Evolutionary conservation across 1,140 invertebrate genomes (phyloP), one percentile per base, ranked within the genome.

Genomic region (Meteorus sp.): DNA sequence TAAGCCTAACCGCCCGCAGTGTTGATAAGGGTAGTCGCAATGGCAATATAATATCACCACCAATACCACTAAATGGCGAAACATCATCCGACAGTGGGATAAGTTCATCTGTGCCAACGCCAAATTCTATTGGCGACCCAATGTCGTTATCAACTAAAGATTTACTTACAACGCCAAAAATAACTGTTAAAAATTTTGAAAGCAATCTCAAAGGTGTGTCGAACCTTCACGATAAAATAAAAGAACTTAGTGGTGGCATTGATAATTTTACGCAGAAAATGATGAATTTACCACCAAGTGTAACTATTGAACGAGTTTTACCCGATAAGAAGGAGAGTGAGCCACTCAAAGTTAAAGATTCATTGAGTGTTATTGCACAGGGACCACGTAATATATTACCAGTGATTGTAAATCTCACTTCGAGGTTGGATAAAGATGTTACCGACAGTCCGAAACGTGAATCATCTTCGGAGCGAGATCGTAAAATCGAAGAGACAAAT

Each of bases 51-150:
- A 75, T 77, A 48, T 76, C 76, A 41, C 74, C 77, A 0, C 75
- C 75, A 11, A 76, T 78, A 67, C 76, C 74, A 1, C 47, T 76
- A 2, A 77, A 77, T 22, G 76, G 75, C 4, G 76, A 78, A 59
- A 75, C 74, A 0, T 78, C 76, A 1, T 77, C 74, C 1, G 76
- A 78, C 53, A 76, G 73, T 29, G 76, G 76, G 8, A 78, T 77
- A 11, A 76, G 74, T 37, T 77, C 74, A 1, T 77, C 76, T 0
- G 75, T 78, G n/a, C 74, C 75, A 19, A 78, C 76, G 1, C 75
- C 76, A 0, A 78, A 76, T 53, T 76, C 75, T 0, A 45, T 77
- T 22, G 62, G 65, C 8, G 75, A 77, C 44, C 75, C 75, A 15
- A 70, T 76, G 4, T 77, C 74, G 2, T 59, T 78, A 2, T 73